phyloP scores from a whole-genome alignment of 2,113 vertebrate genomes.

The Bucco capensis region DNA sequence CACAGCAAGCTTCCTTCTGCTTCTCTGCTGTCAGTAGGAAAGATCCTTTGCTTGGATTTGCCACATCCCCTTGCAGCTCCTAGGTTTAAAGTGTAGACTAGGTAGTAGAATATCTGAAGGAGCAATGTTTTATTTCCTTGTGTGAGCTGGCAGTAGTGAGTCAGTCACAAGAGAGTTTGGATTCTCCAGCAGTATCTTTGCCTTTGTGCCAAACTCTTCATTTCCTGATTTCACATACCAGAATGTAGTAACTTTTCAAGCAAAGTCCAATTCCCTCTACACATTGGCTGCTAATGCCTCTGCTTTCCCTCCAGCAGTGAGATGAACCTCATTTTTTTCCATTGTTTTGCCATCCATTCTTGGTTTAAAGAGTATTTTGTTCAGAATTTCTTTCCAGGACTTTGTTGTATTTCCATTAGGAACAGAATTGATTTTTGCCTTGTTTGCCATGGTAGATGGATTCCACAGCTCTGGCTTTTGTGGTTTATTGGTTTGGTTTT shows the following conservation, averaged over 20 bases:
- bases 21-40: not conserved
- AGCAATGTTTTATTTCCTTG: not conserved
- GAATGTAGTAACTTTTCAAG: not conserved
- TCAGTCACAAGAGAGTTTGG: not conserved
- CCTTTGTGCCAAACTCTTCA: not conserved
- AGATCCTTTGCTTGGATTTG: not conserved
- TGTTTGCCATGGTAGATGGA: not conserved
- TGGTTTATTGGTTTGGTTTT: too few species aligned
- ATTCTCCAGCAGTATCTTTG: not conserved
- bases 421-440: not conserved
- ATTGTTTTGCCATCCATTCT: not conserved
- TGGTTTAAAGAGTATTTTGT: not conserved
- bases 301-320: not conserved
- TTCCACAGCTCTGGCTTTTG: not conserved
- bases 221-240: not conserved
- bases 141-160: not conserved
- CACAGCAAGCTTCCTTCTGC: not conserved
- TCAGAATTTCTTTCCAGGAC: not conserved
- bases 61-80: not conserved
- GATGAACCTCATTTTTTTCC: not conserved
- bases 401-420: not conserved
- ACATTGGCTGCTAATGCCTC: not conserved
- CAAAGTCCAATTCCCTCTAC: not conserved
- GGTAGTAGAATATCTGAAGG: not conserved
- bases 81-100: not conserved